Evolutionary conservation across 2,113 vertebrate species (phyloP).

Genomic region (Saguinus imperator): DNA sequence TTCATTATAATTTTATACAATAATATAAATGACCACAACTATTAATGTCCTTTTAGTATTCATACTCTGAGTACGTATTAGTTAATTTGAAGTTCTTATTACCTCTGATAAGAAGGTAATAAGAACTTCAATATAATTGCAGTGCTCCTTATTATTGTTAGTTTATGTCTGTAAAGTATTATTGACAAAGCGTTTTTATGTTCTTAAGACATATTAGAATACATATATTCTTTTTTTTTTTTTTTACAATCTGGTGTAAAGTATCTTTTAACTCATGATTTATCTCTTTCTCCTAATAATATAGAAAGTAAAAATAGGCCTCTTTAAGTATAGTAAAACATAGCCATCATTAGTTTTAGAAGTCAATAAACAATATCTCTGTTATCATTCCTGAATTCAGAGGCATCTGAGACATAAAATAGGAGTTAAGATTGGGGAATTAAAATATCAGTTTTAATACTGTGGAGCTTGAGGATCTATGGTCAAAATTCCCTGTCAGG

Average conservation of each 20-base stretch:
- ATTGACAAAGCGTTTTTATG: neutral
- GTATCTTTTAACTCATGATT: neutral
- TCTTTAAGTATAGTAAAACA: neutral
- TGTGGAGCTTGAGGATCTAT: neutral
- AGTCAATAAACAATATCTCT: neutral
- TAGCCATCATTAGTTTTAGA: neutral
- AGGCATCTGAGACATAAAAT: conserved; percentile 7
- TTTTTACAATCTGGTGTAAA: neutral
- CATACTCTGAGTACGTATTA: neutral
- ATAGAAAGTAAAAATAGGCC: neutral
- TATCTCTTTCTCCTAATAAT: conserved; percentile 23
- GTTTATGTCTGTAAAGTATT: neutral
- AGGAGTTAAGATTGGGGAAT: neutral
- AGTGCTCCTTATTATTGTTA: neutral
- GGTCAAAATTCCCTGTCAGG: neutral
- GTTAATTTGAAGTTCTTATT: conserved; percentile 3
- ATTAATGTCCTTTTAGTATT: neutral
- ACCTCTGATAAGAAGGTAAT: neutral
- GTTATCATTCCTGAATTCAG: conserved; percentile 35
- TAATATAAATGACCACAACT: neutral
- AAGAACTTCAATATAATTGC: neutral
- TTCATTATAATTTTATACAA: neutral
- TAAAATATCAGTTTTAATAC: neutral
- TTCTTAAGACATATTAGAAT: neutral
- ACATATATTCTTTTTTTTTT: neutral